These are phyloP conservation scores for Cossypha caffra DNA, from an alignment of 2,797 vertebrate genomes.

Conservation along the genomic window DNA sequence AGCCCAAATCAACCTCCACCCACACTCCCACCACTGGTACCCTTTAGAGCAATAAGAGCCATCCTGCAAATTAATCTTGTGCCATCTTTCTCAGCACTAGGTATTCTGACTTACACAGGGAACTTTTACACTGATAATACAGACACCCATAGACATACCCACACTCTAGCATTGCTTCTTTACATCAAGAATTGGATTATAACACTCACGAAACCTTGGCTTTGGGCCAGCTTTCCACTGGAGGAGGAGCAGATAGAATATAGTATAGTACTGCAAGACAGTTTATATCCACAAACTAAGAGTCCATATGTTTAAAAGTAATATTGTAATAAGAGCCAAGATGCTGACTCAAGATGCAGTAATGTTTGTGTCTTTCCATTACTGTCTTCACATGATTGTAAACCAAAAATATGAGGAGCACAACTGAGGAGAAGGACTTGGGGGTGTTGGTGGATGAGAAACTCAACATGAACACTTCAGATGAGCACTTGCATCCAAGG, in stretches of 20 bases:
- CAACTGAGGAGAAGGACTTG: not conserved
- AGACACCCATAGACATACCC: fast-evolving
- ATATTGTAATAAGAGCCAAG: not conserved
- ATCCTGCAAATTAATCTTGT: not conserved
- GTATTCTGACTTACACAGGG: not conserved
- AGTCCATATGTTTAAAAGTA: not conserved
- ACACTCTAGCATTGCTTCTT: not conserved
- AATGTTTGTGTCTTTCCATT: not conserved
- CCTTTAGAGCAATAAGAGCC: not conserved
- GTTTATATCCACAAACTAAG: not conserved
- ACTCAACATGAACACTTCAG: not conserved
- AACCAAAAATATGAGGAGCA: not conserved
- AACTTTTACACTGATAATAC: not conserved
- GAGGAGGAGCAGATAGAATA: not conserved
- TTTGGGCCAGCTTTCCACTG: not conserved
- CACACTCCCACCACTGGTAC: not conserved
- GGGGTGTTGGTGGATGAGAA: not conserved
- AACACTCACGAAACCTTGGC: not conserved
- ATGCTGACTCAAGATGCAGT: not conserved
- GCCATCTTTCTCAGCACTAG: not conserved
- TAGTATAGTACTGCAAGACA: not conserved
- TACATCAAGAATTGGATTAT: not conserved
- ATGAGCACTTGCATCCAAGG: not conserved
- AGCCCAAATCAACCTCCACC: fast-evolving
- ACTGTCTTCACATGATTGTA: not conserved